phyloP scores from a whole-genome alignment of 2,113 vertebrate species.

The Saguinus midas region DNA sequence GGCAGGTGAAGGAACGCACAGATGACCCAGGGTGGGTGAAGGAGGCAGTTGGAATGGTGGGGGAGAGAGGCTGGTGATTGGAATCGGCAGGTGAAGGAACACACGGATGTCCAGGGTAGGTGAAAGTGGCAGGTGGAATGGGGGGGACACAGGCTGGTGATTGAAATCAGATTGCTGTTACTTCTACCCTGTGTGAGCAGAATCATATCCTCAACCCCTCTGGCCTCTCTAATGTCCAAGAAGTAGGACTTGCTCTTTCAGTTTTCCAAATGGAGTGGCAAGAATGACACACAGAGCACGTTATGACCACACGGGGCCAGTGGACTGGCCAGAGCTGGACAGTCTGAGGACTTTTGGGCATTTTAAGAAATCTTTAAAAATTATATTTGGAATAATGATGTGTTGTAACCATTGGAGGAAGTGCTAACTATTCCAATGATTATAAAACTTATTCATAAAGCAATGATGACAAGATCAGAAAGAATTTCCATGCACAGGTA shows the following conservation, averaged over 20 bases:
- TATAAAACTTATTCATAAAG: background rate
- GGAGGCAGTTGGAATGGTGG: too few species aligned
- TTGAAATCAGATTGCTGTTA: background rate
- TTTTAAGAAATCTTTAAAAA: background rate
- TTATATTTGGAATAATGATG: too few species aligned
- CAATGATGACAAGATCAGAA: background rate
- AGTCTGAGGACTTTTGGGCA: background rate
- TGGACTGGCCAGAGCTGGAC: background rate
- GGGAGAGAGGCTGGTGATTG: too few species aligned
- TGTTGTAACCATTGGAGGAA: background rate
- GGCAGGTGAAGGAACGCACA: too few species aligned
- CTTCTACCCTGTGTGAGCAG: background rate
- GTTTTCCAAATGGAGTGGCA: too few species aligned
- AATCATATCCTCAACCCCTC: background rate
- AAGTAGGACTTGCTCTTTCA: background rate
- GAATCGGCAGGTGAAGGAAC: too few species aligned
- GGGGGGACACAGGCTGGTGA: fast-evolving
- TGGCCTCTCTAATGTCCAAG: background rate
- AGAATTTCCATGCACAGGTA: background rate
- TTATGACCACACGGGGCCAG: background rate
- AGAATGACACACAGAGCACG: background rate
- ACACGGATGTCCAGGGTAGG: too few species aligned
- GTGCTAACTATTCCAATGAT: background rate
- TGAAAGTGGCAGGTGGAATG: too few species aligned
- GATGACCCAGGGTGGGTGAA: too few species aligned